phyloP scores from a whole-genome alignment of 2,113 vertebrate species.

The Sprattus sprattus region DNA sequence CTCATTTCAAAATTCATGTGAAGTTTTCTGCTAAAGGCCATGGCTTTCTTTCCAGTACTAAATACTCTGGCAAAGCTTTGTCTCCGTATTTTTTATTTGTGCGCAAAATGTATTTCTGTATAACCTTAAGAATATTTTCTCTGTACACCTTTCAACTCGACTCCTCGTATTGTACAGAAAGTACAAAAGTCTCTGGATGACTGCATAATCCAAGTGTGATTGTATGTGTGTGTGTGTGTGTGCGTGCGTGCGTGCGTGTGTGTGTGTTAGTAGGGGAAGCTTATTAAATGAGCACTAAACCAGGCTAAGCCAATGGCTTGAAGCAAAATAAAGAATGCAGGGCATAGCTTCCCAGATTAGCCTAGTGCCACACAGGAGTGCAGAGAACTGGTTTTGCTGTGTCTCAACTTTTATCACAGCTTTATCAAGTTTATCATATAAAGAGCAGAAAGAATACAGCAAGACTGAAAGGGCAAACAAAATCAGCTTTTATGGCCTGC shows the following conservation, averaged over 20 bases:
- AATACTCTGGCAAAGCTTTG: background rate
- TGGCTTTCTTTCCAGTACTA: background rate
- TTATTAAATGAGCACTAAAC: conserved; percentile 13
- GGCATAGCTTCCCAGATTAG: background rate
- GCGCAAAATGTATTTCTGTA: background rate
- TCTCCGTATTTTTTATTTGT: background rate
- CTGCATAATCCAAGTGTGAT: background rate
- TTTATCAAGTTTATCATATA: background rate
- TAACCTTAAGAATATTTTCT: background rate
- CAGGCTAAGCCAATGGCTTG: conserved; percentile 5
- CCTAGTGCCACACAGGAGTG: background rate
- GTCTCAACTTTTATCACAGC: background rate
- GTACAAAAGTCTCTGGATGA: background rate
- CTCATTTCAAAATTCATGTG: background rate
- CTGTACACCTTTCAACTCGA: background rate
- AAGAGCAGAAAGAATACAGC: background rate
- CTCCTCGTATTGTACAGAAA: background rate
- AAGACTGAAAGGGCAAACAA: background rate
- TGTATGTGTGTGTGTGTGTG: conserved; percentile 9
- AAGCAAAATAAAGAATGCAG: conserved; percentile 3
- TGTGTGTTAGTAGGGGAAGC: background rate
- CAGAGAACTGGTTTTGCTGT: background rate
- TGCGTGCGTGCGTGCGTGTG: background rate
- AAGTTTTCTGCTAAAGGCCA: background rate
- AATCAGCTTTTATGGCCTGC: background rate